A percentile compares a stretch with the other conserved stretches of the same genome.
These are phyloP conservation scores for Palythoa grandiflora DNA, from an alignment of 92 coral and sea anemone species.

Conservation along the genomic window DNA sequence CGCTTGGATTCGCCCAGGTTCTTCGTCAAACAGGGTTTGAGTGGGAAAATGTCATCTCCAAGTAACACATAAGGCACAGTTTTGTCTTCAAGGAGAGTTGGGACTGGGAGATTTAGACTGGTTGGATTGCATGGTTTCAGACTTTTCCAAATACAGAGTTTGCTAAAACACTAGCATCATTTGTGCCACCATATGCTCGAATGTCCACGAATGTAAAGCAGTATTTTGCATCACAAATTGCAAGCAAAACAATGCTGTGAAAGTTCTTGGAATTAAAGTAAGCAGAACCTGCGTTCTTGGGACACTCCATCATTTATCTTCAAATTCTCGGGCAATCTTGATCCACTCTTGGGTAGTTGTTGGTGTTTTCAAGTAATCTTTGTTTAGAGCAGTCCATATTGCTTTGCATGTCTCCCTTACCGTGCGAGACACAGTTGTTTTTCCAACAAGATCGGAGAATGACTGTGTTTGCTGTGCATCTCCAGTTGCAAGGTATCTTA, in stretches of 20 bases:
- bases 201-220: neutral
- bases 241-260: slow-evolving; percentile 12
- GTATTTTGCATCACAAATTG: slow-evolving; percentile 8
- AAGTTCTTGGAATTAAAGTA: slow-evolving; percentile 21
- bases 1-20: slow-evolving; percentile 24
- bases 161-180: slow-evolving; percentile 15
- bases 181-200: slow-evolving; percentile 1
- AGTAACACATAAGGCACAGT: slow-evolving; percentile 7
- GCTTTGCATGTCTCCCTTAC: slow-evolving; percentile 44
- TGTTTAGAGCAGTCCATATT: slow-evolving; percentile 43
- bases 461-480: slow-evolving; percentile 40
- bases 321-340: slow-evolving; percentile 12
- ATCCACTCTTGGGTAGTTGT: slow-evolving; percentile 25
- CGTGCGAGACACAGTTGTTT: slow-evolving; percentile 36
- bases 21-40: slow-evolving; percentile 21
- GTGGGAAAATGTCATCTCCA: slow-evolving; percentile 31
- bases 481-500: slow-evolving; percentile 41
- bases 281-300: slow-evolving; percentile 23
- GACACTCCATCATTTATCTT: slow-evolving; percentile 18
- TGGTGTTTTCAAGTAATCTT: slow-evolving; percentile 22
- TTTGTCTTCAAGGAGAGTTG: slow-evolving; percentile 37
- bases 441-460: slow-evolving; percentile 37
- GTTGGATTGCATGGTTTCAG: slow-evolving; percentile 39
- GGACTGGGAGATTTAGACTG: slow-evolving; percentile 36
- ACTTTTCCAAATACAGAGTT: slow-evolving; percentile 33